Conservation (phyloP, 2,797 vertebrate genomes). For the Crocidura indochinensis region DNA sequence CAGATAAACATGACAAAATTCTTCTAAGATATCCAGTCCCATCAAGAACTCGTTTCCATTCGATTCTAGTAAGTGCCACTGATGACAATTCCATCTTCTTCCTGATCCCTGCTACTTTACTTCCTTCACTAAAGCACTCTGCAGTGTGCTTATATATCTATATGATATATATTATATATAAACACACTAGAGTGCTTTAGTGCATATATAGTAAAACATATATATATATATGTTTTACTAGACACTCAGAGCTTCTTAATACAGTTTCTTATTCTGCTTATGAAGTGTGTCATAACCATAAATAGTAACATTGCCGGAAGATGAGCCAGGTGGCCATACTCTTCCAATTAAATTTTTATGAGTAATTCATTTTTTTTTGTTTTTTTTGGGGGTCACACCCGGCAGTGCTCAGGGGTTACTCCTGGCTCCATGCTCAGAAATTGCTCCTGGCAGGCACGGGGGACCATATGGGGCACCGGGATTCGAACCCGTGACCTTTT, state of each 20-base stretch:
- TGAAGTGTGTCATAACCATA: not conserved
- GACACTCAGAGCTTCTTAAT: not conserved
- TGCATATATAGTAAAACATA: no score
- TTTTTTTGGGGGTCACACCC: no score
- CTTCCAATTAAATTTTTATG: not conserved
- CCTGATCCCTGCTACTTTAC: not conserved
- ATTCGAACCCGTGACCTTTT: no score
- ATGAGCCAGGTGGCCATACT: rapidly evolving
- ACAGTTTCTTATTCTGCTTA: not conserved
- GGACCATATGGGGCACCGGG: no score
- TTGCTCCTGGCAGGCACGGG: no score
- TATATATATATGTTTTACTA: not conserved
- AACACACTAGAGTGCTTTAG: no score
- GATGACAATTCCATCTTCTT: not conserved
- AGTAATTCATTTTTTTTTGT: no score
- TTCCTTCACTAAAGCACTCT: not conserved
- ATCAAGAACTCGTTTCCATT: not conserved
- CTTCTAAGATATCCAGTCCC: not conserved
- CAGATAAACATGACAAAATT: not conserved
- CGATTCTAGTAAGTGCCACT: not conserved
- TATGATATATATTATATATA: no score
- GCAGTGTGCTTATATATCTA: no score
- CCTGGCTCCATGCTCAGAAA: no score
- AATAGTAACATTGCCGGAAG: not conserved
- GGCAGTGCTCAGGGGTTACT: no score